phyloP scores from a whole-genome alignment of 2,797 vertebrate species.

The Sebastes jordani region DNA sequence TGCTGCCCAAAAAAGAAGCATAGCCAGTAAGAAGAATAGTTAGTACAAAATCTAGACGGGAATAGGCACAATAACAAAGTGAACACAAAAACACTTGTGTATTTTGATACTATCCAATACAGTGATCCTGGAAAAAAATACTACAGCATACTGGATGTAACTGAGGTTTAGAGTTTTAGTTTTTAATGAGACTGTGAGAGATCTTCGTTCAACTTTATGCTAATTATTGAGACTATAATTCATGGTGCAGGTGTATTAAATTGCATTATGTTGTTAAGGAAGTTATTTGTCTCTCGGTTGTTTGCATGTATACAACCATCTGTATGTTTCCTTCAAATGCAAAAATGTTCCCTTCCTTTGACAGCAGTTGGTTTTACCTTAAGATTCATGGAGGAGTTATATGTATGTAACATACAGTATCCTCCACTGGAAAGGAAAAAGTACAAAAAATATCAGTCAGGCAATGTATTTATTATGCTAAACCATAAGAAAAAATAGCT shows the following conservation, averaged over 20 bases:
- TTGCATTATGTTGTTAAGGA: not conserved
- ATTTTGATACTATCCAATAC: not conserved
- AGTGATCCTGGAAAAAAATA: not conserved
- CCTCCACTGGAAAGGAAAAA: not conserved
- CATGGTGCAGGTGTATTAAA: not conserved
- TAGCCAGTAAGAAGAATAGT: too few relatives aligned
- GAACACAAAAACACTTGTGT: not conserved
- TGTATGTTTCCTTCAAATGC: not conserved
- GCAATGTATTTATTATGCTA: not conserved
- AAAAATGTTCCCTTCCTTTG: not conserved
- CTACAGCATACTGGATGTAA: not conserved
- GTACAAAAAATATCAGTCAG: not conserved
- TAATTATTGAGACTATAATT: not conserved
- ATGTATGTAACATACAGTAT: not conserved
- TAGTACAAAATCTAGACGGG: not conserved
- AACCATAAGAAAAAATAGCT: not conserved
- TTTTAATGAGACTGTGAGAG: not conserved
- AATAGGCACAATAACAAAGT: not conserved
- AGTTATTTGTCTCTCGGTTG: not conserved
- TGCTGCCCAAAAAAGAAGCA: too few relatives aligned
- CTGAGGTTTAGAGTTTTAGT: not conserved
- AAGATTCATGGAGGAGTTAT: not conserved
- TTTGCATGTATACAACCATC: not conserved
- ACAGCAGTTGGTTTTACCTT: not conserved
- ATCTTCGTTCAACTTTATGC: too few relatives aligned